Conservation (phyloP, 2,888 invertebrate genomes). For the Lepidocyrtoides sp. region DNA sequence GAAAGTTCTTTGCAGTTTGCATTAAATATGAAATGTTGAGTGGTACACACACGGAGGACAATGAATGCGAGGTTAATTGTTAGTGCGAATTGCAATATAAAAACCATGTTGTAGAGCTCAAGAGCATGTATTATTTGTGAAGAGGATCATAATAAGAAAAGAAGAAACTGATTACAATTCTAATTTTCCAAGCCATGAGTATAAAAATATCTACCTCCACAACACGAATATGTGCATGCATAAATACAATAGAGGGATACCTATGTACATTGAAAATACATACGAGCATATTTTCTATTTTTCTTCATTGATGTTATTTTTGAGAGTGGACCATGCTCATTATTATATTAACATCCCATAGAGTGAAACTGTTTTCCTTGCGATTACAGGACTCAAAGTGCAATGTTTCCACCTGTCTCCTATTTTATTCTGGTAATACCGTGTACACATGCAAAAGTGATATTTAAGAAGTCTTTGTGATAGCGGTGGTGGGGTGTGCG, state of each 20-base stretch:
- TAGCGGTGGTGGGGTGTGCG: constrained; percentile 14
- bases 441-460: constrained; percentile 64
- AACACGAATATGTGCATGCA: no score
- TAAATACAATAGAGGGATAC: neutral
- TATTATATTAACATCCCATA: constrained; percentile 59
- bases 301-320: constrained; percentile 24
- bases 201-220: neutral
- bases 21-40: neutral
- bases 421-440: constrained; percentile 63
- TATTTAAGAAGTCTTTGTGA: constrained; percentile 60
- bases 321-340: constrained; percentile 65
- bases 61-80: constrained; percentile 31
- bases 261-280: neutral
- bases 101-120: neutral
- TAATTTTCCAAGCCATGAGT: neutral
- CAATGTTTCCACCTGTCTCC: constrained; percentile 72
- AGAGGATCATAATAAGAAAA: neutral
- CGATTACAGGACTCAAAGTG: constrained; percentile 55
- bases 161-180: neutral
- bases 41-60: neutral
- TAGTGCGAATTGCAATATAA: constrained; percentile 11
- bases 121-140: neutral
- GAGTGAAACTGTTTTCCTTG: constrained; percentile 43
- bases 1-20: constrained; percentile 11
- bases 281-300: constrained; percentile 20